These are phyloP conservation scores for Reinhardtius hippoglossoides DNA, from an alignment of 2,113 vertebrate genomes.

Conservation along the genomic window DNA sequence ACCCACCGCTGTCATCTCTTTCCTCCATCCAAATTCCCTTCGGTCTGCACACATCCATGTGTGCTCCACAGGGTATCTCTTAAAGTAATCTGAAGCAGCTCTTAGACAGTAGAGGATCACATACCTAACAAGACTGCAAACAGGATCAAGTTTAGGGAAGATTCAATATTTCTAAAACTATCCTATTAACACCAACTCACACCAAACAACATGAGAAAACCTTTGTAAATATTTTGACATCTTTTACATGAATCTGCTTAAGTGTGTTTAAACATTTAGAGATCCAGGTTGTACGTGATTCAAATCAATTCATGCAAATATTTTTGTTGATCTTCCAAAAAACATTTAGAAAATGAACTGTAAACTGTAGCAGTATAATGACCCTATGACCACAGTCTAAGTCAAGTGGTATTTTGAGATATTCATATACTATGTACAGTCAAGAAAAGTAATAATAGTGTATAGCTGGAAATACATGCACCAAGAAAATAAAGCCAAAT, in stretches of 20 bases:
- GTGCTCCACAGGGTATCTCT: conserved; percentile 5
- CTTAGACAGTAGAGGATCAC: conserved; percentile 12
- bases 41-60: conserved; percentile 38
- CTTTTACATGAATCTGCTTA: background rate
- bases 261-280: background rate
- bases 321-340: no score
- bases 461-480: background rate
- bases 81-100: conserved; percentile 28
- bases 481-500: background rate
- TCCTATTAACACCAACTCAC: background rate
- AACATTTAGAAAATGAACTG: background rate
- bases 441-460: background rate
- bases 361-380: background rate
- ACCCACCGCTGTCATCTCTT: conserved; percentile 43
- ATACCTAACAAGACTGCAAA: conserved; percentile 12
- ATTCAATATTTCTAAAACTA: background rate
- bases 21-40: conserved; percentile 49
- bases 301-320: no score
- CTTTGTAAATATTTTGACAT: background rate
- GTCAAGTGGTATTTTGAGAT: no score
- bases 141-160: background rate
- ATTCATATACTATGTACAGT: background rate
- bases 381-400: no score
- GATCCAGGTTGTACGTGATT: no score
- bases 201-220: background rate